Percentiles rank a stretch among this genome's conserved stretches.
Conservation (phyloP, 2,888 invertebrate species). For the Epirrhoe alternata region DNA sequence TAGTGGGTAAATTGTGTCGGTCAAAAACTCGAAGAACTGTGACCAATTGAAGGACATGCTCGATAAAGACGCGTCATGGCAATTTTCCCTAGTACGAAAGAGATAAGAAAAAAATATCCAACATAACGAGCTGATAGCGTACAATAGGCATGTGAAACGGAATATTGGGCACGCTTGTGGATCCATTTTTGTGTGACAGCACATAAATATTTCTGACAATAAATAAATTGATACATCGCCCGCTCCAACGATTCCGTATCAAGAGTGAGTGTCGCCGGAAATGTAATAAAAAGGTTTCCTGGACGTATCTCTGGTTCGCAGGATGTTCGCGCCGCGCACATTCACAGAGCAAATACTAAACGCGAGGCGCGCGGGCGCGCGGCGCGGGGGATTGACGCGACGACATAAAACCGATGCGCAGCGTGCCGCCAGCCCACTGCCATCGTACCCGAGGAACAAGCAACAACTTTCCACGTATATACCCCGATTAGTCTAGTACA, state of each 20-base stretch:
- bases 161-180: slow-evolving; percentile 24
- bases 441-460: too few relatives aligned
- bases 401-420: too few relatives aligned
- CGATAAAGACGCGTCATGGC: neutral
- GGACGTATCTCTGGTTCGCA: slow-evolving; percentile 19
- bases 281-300: slow-evolving; percentile 35
- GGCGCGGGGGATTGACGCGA: too few relatives aligned
- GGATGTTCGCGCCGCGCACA: too few relatives aligned
- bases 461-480: too few relatives aligned
- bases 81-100: neutral
- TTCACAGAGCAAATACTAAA: too few relatives aligned
- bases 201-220: slow-evolving; percentile 31
- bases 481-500: too few relatives aligned
- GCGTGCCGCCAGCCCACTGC: too few relatives aligned
- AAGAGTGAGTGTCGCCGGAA: slow-evolving; percentile 34
- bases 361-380: too few relatives aligned
- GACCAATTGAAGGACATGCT: too few relatives aligned
- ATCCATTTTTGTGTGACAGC: slow-evolving; percentile 24
- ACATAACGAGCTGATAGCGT: slow-evolving; percentile 3
- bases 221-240: slow-evolving; percentile 35
- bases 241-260: slow-evolving; percentile 29
- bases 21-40: too few relatives aligned
- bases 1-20: too few relatives aligned
- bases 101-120: slow-evolving; percentile 17
- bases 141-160: slow-evolving; percentile 17